A percentile compares a stretch with the other conserved stretches of the same genome.
These are phyloP conservation scores for Triplophysa bombifrons DNA, from an alignment of 2,797 vertebrate species.

Conservation along the genomic window DNA sequence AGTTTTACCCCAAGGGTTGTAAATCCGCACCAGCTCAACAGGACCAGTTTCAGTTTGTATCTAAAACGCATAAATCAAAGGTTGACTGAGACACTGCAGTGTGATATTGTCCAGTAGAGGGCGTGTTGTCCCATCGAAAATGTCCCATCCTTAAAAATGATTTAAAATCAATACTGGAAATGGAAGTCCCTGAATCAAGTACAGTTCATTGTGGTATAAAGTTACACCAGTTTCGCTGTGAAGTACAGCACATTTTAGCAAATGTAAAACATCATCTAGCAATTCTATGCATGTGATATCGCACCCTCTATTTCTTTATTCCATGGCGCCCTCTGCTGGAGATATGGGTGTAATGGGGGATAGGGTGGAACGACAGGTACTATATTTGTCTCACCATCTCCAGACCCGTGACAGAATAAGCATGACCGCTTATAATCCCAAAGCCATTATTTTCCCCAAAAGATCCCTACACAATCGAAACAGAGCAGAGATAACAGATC, in stretches of 20 bases:
- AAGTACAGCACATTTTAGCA: no score
- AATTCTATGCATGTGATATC: no score
- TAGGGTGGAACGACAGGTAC: background rate
- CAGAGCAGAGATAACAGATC: background rate
- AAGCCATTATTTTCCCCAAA: slow-evolving; percentile 66
- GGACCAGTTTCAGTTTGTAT: slow-evolving; percentile 57
- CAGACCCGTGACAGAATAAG: slow-evolving; percentile 77
- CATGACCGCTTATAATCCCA: slow-evolving; percentile 78
- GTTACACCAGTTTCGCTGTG: no score
- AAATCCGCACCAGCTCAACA: slow-evolving; percentile 71
- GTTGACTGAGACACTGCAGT: no score
- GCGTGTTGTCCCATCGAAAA: background rate
- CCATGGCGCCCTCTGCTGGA: slow-evolving; percentile 1
- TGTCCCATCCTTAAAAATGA: no score
- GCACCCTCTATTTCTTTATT: background rate
- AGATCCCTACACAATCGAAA: slow-evolving; percentile 66
- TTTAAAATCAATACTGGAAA: no score
- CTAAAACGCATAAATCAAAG: slow-evolving; percentile 57
- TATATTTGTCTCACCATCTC: slow-evolving; percentile 66
- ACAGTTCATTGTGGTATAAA: background rate
- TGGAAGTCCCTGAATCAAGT: background rate
- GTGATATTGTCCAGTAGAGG: background rate
- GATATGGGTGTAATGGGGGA: background rate
- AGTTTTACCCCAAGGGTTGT: slow-evolving; percentile 79
- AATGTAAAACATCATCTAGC: no score